Conservation (phyloP, 2,113 vertebrate species). For the Chionodraco myersi region DNA sequence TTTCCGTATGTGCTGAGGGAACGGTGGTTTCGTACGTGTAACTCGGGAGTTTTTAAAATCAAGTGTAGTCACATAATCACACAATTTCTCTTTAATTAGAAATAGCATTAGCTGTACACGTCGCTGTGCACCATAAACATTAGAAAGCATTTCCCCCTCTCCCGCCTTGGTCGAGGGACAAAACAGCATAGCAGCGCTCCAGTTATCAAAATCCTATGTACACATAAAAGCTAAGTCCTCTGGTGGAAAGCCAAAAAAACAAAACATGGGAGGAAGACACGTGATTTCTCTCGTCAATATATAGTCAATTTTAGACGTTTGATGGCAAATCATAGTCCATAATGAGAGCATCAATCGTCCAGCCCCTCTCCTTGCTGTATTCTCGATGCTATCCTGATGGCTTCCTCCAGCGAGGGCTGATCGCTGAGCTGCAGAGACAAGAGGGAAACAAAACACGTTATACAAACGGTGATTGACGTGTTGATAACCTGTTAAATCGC, state of each 20-base stretch:
- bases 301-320: conserved; percentile 44
- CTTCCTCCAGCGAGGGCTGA: conserved; percentile 97
- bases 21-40: background rate
- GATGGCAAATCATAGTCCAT: conserved; percentile 50
- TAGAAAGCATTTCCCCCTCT: conserved; percentile 59
- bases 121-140: conserved; percentile 69
- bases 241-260: conserved; percentile 43
- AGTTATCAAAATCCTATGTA: conserved; percentile 87
- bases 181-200: conserved; percentile 82
- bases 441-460: background rate
- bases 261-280: conserved; percentile 64
- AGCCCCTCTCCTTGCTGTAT: conserved; percentile 98
- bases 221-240: conserved; percentile 76
- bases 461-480: conserved; percentile 1
- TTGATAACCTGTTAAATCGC: conserved; percentile 5
- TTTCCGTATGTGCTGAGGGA: background rate
- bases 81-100: conserved; percentile 67
- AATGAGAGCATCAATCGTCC: conserved; percentile 88
- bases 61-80: conserved; percentile 4
- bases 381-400: conserved; percentile 98
- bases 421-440: conserved; percentile 89
- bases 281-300: conserved; percentile 46
- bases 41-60: background rate
- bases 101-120: conserved; percentile 80
- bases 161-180: conserved; percentile 66